Conservation (phyloP, 2,113 vertebrate genomes). For the Phaethornis superciliosus region DNA sequence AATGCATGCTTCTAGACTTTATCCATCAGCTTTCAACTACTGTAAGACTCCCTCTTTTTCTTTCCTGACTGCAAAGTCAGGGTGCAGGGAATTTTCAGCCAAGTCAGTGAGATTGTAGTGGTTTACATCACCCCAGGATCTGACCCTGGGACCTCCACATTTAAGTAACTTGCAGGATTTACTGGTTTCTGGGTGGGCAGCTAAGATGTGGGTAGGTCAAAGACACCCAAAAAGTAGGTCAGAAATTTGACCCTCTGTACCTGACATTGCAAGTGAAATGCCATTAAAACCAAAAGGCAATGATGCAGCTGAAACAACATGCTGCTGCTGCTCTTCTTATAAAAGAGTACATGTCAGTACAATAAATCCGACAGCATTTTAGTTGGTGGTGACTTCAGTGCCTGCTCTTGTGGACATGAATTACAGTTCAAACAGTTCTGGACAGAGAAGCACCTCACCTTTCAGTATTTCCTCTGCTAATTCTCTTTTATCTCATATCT, state of each 20-base stretch:
- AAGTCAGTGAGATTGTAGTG: neutral
- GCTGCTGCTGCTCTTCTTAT: neutral
- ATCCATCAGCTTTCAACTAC: neutral
- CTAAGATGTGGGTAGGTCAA: neutral
- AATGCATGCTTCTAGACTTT: neutral
- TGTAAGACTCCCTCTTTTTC: neutral
- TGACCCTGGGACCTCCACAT: neutral
- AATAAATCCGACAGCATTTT: neutral
- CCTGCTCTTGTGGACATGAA: fast-evolving
- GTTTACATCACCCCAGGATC: neutral
- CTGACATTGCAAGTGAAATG: neutral
- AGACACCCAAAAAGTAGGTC: neutral
- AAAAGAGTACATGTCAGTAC: neutral
- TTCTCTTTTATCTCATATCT: neutral
- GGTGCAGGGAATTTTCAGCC: neutral
- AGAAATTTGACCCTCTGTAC: neutral
- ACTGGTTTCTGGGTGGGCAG: neutral
- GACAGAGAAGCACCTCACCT: neutral
- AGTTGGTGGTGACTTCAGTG: neutral
- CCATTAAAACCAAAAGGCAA: neutral
- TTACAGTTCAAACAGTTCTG: neutral
- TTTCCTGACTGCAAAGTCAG: neutral
- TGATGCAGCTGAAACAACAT: neutral
- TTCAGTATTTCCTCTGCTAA: neutral
- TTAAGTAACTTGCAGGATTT: neutral